Conservation (phyloP, 2,113 vertebrate species). For the Lasiurus cinereus region DNA sequence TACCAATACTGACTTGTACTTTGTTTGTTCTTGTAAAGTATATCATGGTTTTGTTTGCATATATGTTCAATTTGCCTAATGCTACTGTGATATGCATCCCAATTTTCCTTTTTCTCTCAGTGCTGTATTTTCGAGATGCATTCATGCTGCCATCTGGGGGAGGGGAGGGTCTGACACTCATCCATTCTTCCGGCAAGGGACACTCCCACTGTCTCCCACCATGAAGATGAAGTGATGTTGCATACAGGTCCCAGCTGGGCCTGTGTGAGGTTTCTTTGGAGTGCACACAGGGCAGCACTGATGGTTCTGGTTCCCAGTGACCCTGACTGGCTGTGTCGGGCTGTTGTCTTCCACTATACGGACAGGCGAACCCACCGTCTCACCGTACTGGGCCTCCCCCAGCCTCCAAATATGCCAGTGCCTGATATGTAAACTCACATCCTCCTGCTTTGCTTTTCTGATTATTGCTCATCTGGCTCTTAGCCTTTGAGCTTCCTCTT, state of each 20-base stretch:
- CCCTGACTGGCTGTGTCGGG: neutral
- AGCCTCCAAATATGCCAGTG: neutral
- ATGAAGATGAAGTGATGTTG: neutral
- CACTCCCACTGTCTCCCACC: neutral
- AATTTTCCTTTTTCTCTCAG: neutral
- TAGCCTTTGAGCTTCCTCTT: neutral
- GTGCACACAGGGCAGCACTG: rapidly evolving
- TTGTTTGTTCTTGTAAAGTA: neutral
- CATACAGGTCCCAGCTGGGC: too few species aligned
- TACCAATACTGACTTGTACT: neutral
- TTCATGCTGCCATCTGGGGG: neutral
- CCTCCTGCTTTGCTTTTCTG: conserved; percentile 9
- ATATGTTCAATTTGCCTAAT: neutral
- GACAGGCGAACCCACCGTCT: neutral
- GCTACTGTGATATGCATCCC: neutral
- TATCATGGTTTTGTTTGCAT: neutral
- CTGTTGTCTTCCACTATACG: neutral
- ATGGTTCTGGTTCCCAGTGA: neutral
- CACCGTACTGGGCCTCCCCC: neutral
- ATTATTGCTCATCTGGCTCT: neutral
- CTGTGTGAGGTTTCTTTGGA: neutral
- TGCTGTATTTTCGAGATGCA: neutral
- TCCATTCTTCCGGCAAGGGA: neutral
- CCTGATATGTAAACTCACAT: neutral
- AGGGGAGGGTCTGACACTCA: neutral